A percentile compares a stretch with the other conserved stretches of the same genome.
Conservation (phyloP, 2,113 vertebrate genomes). For the Nettapus auritus region DNA sequence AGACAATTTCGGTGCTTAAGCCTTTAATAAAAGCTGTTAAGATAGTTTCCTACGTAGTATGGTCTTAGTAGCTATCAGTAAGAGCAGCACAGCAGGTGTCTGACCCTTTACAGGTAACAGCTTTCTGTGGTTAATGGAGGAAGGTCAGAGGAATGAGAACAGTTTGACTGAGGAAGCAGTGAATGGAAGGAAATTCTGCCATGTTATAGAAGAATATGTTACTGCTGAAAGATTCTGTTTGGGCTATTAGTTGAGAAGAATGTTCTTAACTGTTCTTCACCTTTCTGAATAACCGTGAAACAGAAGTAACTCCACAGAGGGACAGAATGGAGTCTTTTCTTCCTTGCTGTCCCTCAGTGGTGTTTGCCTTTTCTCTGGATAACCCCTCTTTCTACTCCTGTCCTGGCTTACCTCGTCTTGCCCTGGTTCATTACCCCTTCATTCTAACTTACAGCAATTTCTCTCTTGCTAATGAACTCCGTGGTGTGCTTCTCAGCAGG, state of each 20-base stretch:
- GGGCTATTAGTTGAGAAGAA: neutral
- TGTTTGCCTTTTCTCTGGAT: neutral
- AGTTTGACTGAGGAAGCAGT: neutral
- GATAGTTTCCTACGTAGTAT: neutral
- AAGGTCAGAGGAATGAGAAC: neutral
- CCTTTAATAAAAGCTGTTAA: neutral
- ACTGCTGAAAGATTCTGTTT: neutral
- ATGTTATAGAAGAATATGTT: neutral
- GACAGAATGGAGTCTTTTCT: neutral
- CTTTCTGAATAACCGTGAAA: neutral
- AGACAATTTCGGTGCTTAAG: neutral
- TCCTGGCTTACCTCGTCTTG: neutral
- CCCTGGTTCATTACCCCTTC: neutral
- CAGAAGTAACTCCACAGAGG: neutral
- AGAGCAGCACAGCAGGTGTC: neutral
- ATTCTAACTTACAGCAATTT: neutral
- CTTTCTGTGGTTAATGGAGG: neutral
- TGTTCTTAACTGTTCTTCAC: neutral
- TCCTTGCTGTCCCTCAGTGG: neutral
- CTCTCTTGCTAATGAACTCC: neutral
- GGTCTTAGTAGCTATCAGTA: neutral
- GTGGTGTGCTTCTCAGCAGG: neutral
- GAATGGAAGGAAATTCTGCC: neutral
- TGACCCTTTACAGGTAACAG: neutral
- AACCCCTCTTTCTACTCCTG: neutral